Evolutionary conservation across 2,113 vertebrate genomes (phyloP), one percentile per base, ranked within the genome.

Genomic region (Dipodomys ordii): DNA sequence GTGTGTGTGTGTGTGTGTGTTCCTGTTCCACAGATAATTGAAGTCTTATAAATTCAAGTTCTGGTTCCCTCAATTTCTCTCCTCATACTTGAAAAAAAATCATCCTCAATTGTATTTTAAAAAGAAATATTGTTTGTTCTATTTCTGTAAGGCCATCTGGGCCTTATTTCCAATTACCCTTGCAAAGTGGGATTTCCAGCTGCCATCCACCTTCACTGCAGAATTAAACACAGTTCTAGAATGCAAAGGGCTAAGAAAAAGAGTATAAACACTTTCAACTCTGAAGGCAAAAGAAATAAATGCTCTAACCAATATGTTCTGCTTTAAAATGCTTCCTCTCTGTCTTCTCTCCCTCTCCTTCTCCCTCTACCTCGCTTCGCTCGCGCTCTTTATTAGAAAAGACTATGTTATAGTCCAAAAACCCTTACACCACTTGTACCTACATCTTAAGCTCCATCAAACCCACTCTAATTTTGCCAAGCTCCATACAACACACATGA

Each of bases 161-260:
- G 49, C 20, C 18, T 95, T 39, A 91, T 81, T 95, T 94, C 49
- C 46, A 87, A 78, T 87, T 88, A 71, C 13, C 23, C n/a, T 86
- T 77, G 30, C 18, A 93, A 79, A 76, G 25, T 86, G 76, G n/a
- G 81, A 46, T 91, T 83, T 74, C 62, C 7, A n/a, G 62, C 62
- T 92, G 25, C 46, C 15, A 35, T 44, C 30, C 1, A 13, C 74
- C 39, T 91, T 85, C 83, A 72, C 39, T 32, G 1, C 62, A 73
- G 68, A 91, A 67, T 81, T 92, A 93, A 96, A 87, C 32, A 85
- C 9, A 68, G 5, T 85, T 80, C 76, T 94, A 79, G 92, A 9
- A 83, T 86, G 57, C 25, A 74, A 88, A 57, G 27, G 44, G 20
- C 27, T 83, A 88, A 90, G 23, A 88, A 79, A 90, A 73, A 8